These are phyloP conservation scores for Sorex fumeus DNA, from an alignment of 2,113 vertebrate genomes.

Conservation along the genomic window DNA sequence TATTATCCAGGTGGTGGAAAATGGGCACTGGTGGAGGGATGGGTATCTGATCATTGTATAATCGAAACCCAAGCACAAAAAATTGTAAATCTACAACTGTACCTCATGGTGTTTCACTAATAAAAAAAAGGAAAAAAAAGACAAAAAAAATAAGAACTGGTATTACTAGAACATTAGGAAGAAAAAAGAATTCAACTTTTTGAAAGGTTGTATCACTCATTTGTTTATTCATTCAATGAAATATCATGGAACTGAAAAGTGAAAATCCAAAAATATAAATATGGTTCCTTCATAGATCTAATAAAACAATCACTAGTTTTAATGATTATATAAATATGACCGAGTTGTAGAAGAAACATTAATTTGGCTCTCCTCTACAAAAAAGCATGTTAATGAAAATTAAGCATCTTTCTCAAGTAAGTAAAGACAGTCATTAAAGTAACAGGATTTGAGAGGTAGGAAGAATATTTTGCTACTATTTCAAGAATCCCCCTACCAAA, in stretches of 20 bases:
- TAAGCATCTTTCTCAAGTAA: slow-evolving; percentile 1
- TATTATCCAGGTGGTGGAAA: too few species aligned
- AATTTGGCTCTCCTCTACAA: slow-evolving; percentile 54
- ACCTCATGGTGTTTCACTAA: too few species aligned
- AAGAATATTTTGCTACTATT: background rate
- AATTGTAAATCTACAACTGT: too few species aligned
- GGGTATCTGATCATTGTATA: too few species aligned
- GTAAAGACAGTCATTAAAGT: too few species aligned
- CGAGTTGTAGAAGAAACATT: background rate
- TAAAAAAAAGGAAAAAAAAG: too few species aligned
- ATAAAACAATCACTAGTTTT: slow-evolving; percentile 60
- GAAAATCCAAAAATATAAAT: slow-evolving; percentile 51
- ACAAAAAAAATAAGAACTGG: slow-evolving; percentile 38
- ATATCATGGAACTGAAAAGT: background rate
- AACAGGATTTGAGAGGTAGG: background rate
- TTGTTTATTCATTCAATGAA: slow-evolving; percentile 39
- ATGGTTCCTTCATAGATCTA: slow-evolving; percentile 31
- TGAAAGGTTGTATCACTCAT: background rate
- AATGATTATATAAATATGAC: slow-evolving; percentile 39
- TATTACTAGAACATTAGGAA: slow-evolving; percentile 2
- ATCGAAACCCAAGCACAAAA: too few species aligned
- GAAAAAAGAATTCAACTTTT: slow-evolving; percentile 40
- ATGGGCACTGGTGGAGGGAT: too few species aligned
- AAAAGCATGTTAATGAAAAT: slow-evolving; percentile 55
- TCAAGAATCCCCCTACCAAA: slow-evolving; percentile 21